Base-by-base conservation (phyloP, 92 coral and sea anemone genomes). In the Zoanthus sociatus region DNA sequence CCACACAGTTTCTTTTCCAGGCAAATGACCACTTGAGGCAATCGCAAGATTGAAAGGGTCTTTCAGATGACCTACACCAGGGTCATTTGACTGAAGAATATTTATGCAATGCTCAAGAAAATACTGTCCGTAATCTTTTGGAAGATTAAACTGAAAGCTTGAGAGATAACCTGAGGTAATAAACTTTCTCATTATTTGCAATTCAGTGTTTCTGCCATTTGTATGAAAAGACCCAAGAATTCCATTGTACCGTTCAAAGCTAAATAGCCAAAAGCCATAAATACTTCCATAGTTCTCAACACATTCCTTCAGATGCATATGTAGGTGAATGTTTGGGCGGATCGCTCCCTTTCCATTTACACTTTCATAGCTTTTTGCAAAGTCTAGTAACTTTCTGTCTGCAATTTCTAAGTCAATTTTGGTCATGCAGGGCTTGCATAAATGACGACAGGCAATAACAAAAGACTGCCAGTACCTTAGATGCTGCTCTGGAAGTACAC, bases 161-260 rank as follows among this genome's bases (percentile, higher is more conserved):
- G 84, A 78, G 6, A 78, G 69, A 21, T 14, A 14, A 17, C 84
- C 84, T 12, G 67, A 77, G 14, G 32, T 21, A 2, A 77, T 3
- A 78, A 83, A 89, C 60, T 83, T 91, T 53, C 86, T 79, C 92
- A 86, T 92, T n/a, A 92, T 32, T n/a, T 89, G 94, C 5, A 92
- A 66, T 72, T 37, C 42, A 3, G 4, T 37, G 42, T 37, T 3
- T 37, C 4, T 37, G 2, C 42, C 42, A 37, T 37, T 37, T 1
- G 42, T 37, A 1, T 37, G 3, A 37, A 37, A 37, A 37, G 42
- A 37, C 2, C 42, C 42, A 1, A 37, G 42, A 1, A 37, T 37
- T 37, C 42, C 1, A 37, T 37, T 37, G 42, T 37, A 37, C 2
- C 42, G 42, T 37, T 37, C 42, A 37, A 37, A 37, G 4, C 42